Evolutionary conservation across 2,113 vertebrate species (phyloP), one percentile per base, ranked within the genome.

Genomic region (Geococcyx californianus): DNA sequence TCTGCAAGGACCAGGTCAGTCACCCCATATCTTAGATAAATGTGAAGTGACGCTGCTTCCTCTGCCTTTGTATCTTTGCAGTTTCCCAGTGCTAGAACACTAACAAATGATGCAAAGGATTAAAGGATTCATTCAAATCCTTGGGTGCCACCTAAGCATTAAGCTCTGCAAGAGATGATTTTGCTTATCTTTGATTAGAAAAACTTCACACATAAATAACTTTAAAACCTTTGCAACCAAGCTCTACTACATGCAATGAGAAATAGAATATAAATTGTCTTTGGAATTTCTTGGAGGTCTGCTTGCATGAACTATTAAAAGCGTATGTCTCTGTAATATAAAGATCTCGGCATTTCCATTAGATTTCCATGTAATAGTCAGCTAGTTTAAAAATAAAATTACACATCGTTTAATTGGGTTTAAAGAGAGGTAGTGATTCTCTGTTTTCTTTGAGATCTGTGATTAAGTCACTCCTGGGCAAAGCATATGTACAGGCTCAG

Each of bases 71-170:
- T 40, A 24, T 40, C n/a, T 70, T 86, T 69, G 68, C 28, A 49
- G 7, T 33, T 73, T 77, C 18, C 23, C 0, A 0, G n/a, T 54
- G 33, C 17, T 14, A 72, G 10, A 70, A 29, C 9, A 64, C 6
- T 62, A 87, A 66, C 1, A 54, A 86, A 31, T n/a, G 5, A 28
- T 38, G 33, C 3, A 69, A 45, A 73, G 77, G 5, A 31, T 91
- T 75, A 69, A 45, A 73, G 77, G 5, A 31, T 91, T 75, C 6
- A 52, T 20, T 83, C 28, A 69, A 90, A 58, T 33, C 42, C 24
- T 82, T 70, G 38, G 4, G 10, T 55, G 13, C 2, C 25, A 74
- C 5, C 23, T 51, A 36, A 44, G 11, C 5, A 29, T 72, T 55
- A 55, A 59, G 11, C 9, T 13, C 33, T 29, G 10, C 14, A 63